Percentiles rank a stretch among this genome's conserved stretches.
These are phyloP conservation scores for Pitangus sulphuratus DNA, from an alignment of 2,797 vertebrate genomes.

Conservation along the genomic window DNA sequence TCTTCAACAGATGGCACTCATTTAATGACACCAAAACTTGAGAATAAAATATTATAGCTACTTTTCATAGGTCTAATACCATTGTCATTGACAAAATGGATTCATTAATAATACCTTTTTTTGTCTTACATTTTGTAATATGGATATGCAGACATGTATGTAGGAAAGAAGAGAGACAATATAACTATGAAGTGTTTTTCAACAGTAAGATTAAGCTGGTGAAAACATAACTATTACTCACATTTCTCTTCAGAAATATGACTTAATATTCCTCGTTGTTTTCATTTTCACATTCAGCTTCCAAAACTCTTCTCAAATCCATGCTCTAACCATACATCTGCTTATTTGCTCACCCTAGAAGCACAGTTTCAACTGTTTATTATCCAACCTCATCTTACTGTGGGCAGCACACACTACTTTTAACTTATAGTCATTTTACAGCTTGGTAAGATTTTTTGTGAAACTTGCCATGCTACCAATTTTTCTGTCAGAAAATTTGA, in stretches of 20 bases:
- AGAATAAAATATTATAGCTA: not conserved
- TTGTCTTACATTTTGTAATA: not conserved
- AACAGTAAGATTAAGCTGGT: not conserved
- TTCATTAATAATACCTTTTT: not conserved
- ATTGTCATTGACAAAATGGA: accelerated
- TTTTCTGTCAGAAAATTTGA: conserved; percentile 11
- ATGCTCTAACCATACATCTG: not conserved
- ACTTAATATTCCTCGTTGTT: not conserved
- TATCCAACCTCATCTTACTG: not conserved
- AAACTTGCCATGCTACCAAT: not conserved
- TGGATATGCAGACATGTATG: accelerated
- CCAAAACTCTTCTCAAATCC: not conserved
- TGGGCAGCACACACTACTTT: not conserved
- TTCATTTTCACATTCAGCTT: not conserved
- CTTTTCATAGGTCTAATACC: not conserved
- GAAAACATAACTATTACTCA: not conserved
- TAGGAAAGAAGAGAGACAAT: not conserved
- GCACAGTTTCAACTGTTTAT: not conserved
- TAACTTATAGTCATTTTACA: not conserved
- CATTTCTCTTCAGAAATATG: not conserved
- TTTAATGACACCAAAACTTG: not conserved
- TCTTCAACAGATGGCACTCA: not conserved
- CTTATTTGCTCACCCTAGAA: not conserved
- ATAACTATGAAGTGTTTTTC: not conserved
- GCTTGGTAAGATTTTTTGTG: not conserved